These are phyloP conservation scores for Pithys albifrons DNA, from an alignment of 2,113 vertebrate genomes.

Conservation along the genomic window DNA sequence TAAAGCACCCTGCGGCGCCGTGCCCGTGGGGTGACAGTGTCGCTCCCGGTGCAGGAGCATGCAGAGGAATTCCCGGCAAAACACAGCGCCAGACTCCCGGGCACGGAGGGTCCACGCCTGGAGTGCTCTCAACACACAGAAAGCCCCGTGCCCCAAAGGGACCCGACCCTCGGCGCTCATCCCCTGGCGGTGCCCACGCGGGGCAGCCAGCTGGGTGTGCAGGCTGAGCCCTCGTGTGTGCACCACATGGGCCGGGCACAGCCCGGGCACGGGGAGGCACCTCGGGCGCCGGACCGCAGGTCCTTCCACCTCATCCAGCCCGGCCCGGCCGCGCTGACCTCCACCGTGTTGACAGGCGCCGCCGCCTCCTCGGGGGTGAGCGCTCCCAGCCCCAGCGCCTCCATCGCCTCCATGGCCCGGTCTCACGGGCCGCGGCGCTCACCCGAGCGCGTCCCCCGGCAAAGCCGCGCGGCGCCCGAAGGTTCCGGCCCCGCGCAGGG, in stretches of 20 bases:
- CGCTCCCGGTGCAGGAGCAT: neutral
- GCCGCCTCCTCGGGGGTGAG: too few species aligned
- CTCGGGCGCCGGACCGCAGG: neutral
- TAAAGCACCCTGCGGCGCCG: rapidly evolving
- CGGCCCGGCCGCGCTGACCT: neutral
- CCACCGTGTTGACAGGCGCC: too few species aligned
- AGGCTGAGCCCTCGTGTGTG: neutral
- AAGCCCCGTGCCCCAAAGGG: neutral
- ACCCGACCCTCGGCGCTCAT: neutral
- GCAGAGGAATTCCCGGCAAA: rapidly evolving
- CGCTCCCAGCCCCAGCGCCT: too few species aligned
- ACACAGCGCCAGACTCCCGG: neutral
- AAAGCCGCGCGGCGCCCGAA: too few species aligned
- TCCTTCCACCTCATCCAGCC: neutral
- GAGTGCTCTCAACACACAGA: rapidly evolving
- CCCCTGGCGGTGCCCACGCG: neutral
- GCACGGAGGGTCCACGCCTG: neutral
- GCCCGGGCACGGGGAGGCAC: rapidly evolving
- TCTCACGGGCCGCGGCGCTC: too few species aligned
- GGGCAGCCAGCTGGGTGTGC: neutral
- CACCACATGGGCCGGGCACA: rapidly evolving
- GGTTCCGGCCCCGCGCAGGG: too few species aligned
- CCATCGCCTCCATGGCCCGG: too few species aligned
- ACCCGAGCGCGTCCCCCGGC: too few species aligned
- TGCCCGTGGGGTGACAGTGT: rapidly evolving